phyloP scores from a whole-genome alignment of 2,888 invertebrate genomes.

The Coremacera marginata region DNA sequence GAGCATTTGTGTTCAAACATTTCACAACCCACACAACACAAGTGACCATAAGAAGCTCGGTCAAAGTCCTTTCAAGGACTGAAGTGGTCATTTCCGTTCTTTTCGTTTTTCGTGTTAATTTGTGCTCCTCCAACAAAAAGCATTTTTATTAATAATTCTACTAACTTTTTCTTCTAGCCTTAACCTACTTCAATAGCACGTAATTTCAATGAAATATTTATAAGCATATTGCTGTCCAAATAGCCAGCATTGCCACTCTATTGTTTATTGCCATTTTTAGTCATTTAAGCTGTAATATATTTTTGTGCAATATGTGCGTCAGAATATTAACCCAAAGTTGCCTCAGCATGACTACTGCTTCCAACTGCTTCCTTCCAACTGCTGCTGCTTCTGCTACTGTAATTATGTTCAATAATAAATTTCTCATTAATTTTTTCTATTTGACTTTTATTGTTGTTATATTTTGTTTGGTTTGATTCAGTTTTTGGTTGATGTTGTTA shows the following conservation, averaged over 20 bases:
- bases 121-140: too few relatives aligned
- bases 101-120: too few relatives aligned
- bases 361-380: background rate
- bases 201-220: slow-evolving; percentile 28
- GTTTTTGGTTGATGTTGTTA: background rate
- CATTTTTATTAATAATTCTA: too few relatives aligned
- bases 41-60: too few relatives aligned
- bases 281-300: background rate
- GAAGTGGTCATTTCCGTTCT: too few relatives aligned
- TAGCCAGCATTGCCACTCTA: background rate
- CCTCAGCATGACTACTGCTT: background rate
- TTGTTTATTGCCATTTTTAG: slow-evolving; percentile 21
- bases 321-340: background rate
- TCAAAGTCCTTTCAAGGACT: too few relatives aligned
- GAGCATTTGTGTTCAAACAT: too few relatives aligned
- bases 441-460: slow-evolving; percentile 8
- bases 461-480: background rate
- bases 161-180: too few relatives aligned
- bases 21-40: too few relatives aligned
- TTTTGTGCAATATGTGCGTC: background rate
- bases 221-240: background rate
- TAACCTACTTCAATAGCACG: background rate
- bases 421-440: slow-evolving; percentile 26
- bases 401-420: slow-evolving; percentile 33
- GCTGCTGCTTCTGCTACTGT: slow-evolving; percentile 6